Evolutionary conservation across 2,888 invertebrate genomes (phyloP).

Genomic region (Pterobdella sp.): DNA sequence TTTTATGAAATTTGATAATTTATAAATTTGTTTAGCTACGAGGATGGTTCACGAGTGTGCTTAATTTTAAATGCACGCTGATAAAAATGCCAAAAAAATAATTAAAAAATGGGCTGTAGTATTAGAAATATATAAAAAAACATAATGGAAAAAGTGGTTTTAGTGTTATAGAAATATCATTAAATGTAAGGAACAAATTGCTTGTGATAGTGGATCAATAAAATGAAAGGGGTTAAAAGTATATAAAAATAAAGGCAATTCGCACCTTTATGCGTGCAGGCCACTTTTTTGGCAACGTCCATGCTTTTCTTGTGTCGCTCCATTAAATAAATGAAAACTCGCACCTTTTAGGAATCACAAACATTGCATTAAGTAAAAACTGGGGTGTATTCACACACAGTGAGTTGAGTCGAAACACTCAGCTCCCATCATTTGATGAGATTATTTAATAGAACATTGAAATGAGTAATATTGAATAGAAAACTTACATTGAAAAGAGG

Average conservation of each 20-base stretch:
- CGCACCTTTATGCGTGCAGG: conserved; percentile 87
- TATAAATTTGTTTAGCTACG: no score
- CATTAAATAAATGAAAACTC: conserved; percentile 21
- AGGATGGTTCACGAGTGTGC: no score
- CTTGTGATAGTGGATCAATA: neutral
- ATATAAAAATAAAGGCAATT: neutral
- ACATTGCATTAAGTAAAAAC: no score
- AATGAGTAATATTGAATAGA: neutral
- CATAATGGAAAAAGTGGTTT: neutral
- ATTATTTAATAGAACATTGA: neutral
- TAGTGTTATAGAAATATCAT: neutral
- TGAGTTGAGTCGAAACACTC: no score
- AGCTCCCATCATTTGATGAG: no score
- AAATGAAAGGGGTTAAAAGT: neutral
- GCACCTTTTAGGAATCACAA: conserved; percentile 3
- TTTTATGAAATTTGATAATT: conserved; percentile 21
- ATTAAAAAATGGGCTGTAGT: conserved; percentile 75
- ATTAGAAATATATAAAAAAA: neutral
- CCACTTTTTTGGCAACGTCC: conserved; percentile 80
- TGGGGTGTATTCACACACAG: no score
- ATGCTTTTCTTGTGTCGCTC: conserved; percentile 18
- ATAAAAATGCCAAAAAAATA: no score
- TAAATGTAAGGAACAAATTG: neutral
- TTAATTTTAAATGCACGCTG: conserved; percentile 64
- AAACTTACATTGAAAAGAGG: neutral